Percentiles rank a stretch among this genome's conserved stretches.
Conservation (phyloP, 2,888 invertebrate species). For the Fabriciana adippe region DNA sequence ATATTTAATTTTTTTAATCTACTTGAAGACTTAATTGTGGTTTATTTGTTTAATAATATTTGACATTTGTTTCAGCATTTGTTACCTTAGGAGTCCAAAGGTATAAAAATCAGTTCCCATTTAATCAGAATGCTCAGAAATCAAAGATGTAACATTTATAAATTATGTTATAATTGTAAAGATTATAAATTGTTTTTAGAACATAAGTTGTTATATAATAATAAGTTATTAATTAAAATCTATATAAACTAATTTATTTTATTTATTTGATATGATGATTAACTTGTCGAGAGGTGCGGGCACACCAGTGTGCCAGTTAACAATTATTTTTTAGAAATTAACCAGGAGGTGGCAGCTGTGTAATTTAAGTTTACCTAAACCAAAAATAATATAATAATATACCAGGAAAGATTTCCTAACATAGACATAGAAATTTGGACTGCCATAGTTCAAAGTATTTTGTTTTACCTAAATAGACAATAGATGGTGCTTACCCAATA, state of each 20-base stretch:
- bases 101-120: conserved; percentile 72
- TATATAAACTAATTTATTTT: neutral
- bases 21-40: too few species aligned
- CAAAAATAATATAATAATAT: too few species aligned
- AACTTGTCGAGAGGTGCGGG: too few species aligned
- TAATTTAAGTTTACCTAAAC: neutral
- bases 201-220: conserved; percentile 5
- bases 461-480: too few species aligned
- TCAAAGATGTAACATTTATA: conserved; percentile 25
- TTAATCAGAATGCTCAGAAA: conserved; percentile 64
- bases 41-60: conserved; percentile 58
- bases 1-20: too few species aligned
- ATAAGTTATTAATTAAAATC: conserved; percentile 12
- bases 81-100: conserved; percentile 82
- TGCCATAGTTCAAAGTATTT: too few species aligned
- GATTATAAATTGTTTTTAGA: neutral
- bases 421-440: too few species aligned
- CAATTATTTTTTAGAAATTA: too few species aligned
- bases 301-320: too few species aligned
- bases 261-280: neutral
- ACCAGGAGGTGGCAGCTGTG: too few species aligned
- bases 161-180: neutral
- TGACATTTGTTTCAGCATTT: conserved; percentile 79
- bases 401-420: too few species aligned
- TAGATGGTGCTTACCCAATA: too few species aligned